phyloP scores from a whole-genome alignment of 1,140 invertebrate species.

The Scylla paramamosain region DNA sequence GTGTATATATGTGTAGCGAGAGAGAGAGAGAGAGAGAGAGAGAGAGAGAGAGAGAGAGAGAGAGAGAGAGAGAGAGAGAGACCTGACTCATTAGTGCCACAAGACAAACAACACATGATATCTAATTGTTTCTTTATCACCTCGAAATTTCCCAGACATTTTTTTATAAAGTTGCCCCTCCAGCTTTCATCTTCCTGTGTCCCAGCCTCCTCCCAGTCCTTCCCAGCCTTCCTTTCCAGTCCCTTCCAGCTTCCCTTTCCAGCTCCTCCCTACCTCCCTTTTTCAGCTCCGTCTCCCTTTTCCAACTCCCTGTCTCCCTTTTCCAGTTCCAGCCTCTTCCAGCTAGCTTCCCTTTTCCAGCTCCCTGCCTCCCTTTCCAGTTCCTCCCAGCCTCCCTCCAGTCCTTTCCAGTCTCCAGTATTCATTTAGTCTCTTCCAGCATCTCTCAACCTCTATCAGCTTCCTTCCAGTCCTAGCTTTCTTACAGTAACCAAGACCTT shows the following conservation, averaged over 20 bases:
- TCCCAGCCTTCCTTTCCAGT: too few species aligned
- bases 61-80: not conserved
- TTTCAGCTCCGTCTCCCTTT: too few species aligned
- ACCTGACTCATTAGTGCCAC: not conserved
- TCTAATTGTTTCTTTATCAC: not conserved
- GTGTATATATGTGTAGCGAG: not conserved
- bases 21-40: conserved; percentile 5
- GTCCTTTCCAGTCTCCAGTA: not conserved
- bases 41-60: conserved; percentile 39
- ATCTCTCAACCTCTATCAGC: not conserved
- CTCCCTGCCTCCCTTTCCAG: too few species aligned
- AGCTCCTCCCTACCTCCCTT: not conserved
- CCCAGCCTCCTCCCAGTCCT: not conserved
- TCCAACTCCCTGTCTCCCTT: not conserved
- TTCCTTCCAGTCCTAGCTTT: too few species aligned
- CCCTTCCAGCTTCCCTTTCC: too few species aligned
- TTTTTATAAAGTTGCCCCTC: not conserved
- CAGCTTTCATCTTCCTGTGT: not conserved
- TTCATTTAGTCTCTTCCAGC: not conserved
- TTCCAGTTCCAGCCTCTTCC: not conserved
- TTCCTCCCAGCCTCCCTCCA: not conserved
- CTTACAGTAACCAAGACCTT: too few species aligned
- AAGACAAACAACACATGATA: conserved; percentile 45
- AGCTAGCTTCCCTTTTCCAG: not conserved
- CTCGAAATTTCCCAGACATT: not conserved